A percentile compares a stretch with the other conserved stretches of the same genome.
Conservation (phyloP, 2,888 invertebrate genomes). For the Eupeodes latifasciatus region DNA sequence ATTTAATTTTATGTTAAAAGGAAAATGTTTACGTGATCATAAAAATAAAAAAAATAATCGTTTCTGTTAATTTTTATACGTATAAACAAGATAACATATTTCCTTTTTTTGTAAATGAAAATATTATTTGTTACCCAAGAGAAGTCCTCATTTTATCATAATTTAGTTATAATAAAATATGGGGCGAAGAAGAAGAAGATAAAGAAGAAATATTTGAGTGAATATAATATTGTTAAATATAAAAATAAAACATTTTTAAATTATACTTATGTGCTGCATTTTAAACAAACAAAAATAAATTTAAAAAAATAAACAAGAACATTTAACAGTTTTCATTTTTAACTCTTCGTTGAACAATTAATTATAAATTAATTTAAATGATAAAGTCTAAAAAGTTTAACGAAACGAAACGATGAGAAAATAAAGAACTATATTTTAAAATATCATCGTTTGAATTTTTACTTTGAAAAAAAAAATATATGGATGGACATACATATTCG, state of each 20-base stretch:
- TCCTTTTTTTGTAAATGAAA: conserved; percentile 70
- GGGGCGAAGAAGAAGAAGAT: conserved; percentile 4
- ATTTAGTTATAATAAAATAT: conserved; percentile 26
- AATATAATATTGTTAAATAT: conserved; percentile 65
- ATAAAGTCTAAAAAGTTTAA: conserved; percentile 58
- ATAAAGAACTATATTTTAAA: conserved; percentile 76
- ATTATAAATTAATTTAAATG: conserved; percentile 64
- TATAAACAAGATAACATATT: conserved; percentile 60
- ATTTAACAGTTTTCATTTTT: conserved; percentile 68
- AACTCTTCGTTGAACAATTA: conserved; percentile 64
- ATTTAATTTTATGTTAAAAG: conserved; percentile 61
- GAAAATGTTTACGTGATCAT: conserved; percentile 68
- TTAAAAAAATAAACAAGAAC: conserved; percentile 54
- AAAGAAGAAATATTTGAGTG: conserved; percentile 35
- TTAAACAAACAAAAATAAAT: conserved; percentile 62
- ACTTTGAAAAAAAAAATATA: background rate
- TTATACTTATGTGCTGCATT: conserved; percentile 73
- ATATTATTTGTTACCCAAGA: conserved; percentile 65
- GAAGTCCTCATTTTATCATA: conserved; percentile 54
- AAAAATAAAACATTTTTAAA: conserved; percentile 47
- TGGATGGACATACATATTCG: background rate
- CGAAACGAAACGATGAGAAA: conserved; percentile 65
- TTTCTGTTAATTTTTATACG: conserved; percentile 75
- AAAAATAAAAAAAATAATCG: conserved; percentile 48
- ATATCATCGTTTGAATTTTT: conserved; percentile 2